These are phyloP conservation scores for Patella pellucida DNA, from an alignment of 2,888 invertebrate genomes.

Conservation along the genomic window DNA sequence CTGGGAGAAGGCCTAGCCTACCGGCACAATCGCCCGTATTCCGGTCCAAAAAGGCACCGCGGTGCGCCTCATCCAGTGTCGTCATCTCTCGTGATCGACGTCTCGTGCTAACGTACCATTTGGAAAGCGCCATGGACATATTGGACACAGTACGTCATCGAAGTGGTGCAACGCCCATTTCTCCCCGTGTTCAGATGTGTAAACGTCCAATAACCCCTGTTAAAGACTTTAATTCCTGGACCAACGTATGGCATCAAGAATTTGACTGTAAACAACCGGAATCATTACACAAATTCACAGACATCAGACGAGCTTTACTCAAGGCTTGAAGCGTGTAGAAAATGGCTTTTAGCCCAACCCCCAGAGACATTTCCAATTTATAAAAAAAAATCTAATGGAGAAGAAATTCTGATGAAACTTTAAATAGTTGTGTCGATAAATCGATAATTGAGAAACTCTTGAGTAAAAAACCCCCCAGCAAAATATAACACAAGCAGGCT, in stretches of 20 bases:
- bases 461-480: too few species aligned
- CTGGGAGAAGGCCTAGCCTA: neutral
- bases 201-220: conserved; percentile 71
- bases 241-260: conserved; percentile 85
- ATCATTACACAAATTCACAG: too few species aligned
- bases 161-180: conserved; percentile 45
- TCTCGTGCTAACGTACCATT: conserved; percentile 55
- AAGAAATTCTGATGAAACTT: too few species aligned
- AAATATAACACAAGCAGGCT: too few species aligned
- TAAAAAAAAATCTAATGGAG: too few species aligned
- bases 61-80: neutral
- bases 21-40: neutral
- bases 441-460: too few species aligned
- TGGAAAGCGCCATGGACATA: conserved; percentile 66
- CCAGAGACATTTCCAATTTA: too few species aligned
- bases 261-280: conserved; percentile 35
- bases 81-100: conserved; percentile 46
- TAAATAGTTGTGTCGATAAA: too few species aligned
- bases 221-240: conserved; percentile 90
- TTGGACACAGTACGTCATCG: conserved; percentile 54
- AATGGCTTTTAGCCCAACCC: too few species aligned
- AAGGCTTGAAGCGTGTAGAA: too few species aligned
- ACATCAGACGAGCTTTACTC: too few species aligned
- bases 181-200: conserved; percentile 44
- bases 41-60: neutral